These are phyloP conservation scores for Zhuqinia jingwanae DNA, from an alignment of 2,888 invertebrate genomes.

Conservation along the genomic window DNA sequence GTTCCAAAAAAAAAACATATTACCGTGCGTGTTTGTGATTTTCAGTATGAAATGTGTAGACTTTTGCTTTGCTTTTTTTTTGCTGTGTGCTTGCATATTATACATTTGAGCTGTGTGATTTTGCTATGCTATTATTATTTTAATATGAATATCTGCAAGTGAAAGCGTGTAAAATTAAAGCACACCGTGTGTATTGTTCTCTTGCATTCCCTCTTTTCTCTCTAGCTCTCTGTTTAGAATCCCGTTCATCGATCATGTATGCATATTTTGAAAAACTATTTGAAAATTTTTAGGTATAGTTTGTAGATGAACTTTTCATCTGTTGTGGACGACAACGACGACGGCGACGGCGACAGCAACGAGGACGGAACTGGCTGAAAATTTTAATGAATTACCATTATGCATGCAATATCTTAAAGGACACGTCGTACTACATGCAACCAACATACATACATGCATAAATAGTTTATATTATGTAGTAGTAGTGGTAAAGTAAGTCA, in stretches of 20 bases:
- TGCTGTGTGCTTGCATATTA: no score
- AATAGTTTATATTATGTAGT: no score
- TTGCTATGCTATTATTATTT: no score
- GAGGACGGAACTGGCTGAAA: constrained; percentile 6
- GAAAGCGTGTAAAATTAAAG: no score
- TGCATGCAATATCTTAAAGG: constrained; percentile 50
- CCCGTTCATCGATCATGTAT: not conserved
- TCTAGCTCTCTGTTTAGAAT: not conserved
- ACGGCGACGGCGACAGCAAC: not conserved
- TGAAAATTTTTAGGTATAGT: constrained; percentile 5
- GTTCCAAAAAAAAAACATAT: no score
- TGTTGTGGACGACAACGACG: constrained; percentile 6
- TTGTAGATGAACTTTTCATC: constrained; percentile 43
- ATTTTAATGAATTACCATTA: constrained; percentile 44
- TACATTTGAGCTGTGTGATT: no score
- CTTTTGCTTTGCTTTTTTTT: no score
- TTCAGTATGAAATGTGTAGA: no score
- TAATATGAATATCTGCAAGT: no score
- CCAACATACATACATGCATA: not conserved
- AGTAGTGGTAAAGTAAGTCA: no score
- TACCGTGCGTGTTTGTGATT: no score
- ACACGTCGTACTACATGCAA: constrained; percentile 1
- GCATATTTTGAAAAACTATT: not conserved
- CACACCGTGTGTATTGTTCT: no score
- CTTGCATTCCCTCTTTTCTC: not conserved